Evolutionary conservation across 2,113 vertebrate genomes (phyloP), one percentile per base, ranked within the genome.

Genomic region (Zapus hudsonius): DNA sequence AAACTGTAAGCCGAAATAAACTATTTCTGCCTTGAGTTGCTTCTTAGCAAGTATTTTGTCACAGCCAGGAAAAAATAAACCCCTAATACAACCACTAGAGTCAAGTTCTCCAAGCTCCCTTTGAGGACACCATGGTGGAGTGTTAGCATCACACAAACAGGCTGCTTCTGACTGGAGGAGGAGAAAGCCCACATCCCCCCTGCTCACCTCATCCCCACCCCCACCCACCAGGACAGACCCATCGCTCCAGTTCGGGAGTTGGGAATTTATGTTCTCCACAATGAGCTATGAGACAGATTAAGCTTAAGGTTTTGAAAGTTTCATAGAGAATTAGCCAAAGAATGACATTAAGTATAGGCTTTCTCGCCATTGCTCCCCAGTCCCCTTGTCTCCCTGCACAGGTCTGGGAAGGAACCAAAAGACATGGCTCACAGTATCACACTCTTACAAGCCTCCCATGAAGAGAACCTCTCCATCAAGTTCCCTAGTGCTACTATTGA

Each of bases 391-490:
- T 89, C n/a, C 61, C 79, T 11, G 66, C 29, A 80, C 27, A 69
- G n/a, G 87, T 52, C 82, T 55, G 73, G 72, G 25, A 87, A 73
- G 36, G 25, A 90, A 8, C 40, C 38, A n/a, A 47, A 79, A 52
- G 52, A 17, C 25, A 40, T 52, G 67, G 36, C 57, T 73, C n/a
- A 61, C 20, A 52, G 57, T 47, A 74, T 61, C 47, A 79, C 22
- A 94, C 64, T 81, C n/a, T 63, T 83, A 67, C 64, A 88, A 61
- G 40, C 38, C 67, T 63, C n/a, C 42, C 29, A 44, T 81, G 84
- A 69, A 84, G 78, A 80, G 15, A 57, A 17, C 36, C 74, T 4
- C 11, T 44, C 29, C 47, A 80, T n/a, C n/a, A 83, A 92, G 29
- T 83, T 40, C 47, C 83, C 79, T 40, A 25, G n/a, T 12, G 8